phyloP scores from a whole-genome alignment of 2,888 invertebrate species.

The Polietes domitor region DNA sequence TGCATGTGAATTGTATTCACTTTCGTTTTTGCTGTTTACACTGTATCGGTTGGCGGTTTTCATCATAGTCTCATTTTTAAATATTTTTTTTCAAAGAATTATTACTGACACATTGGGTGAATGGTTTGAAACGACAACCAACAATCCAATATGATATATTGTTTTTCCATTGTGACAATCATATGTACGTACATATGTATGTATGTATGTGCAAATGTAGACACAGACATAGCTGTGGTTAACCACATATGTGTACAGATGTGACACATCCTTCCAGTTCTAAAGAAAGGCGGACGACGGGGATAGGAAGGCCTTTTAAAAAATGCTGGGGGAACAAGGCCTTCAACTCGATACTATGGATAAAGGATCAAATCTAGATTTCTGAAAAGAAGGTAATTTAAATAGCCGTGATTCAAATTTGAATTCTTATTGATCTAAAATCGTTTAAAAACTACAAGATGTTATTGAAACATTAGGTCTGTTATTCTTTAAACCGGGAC shows the following conservation, averaged over 20 bases:
- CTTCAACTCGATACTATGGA: too few relatives aligned
- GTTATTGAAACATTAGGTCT: too few relatives aligned
- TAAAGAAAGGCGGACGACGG: too few relatives aligned
- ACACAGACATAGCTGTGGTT: conserved; percentile 29
- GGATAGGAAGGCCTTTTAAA: neutral
- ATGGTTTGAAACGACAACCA: conserved; percentile 5
- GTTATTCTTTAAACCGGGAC: too few relatives aligned
- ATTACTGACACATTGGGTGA: conserved; percentile 42
- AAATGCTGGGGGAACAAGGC: too few relatives aligned
- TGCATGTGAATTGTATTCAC: conserved; percentile 20
- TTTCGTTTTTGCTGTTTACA: conserved; percentile 46
- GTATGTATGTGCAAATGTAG: neutral
- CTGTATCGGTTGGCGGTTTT: conserved; percentile 32
- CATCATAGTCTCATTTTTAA: conserved; percentile 49
- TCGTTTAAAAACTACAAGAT: too few relatives aligned
- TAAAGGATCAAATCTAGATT: too few relatives aligned
- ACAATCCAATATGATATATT: conserved; percentile 51
- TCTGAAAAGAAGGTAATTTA: too few relatives aligned
- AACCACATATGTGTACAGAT: conserved; percentile 57
- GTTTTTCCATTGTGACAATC: conserved; percentile 57
- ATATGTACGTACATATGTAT: conserved; percentile 1
- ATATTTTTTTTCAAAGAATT: conserved; percentile 23
- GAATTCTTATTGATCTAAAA: too few relatives aligned
- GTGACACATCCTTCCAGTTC: neutral
- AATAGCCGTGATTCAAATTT: too few relatives aligned